phyloP scores from a whole-genome alignment of 2,797 vertebrate genomes.

The Ctenochaetus hawaiiensis region DNA sequence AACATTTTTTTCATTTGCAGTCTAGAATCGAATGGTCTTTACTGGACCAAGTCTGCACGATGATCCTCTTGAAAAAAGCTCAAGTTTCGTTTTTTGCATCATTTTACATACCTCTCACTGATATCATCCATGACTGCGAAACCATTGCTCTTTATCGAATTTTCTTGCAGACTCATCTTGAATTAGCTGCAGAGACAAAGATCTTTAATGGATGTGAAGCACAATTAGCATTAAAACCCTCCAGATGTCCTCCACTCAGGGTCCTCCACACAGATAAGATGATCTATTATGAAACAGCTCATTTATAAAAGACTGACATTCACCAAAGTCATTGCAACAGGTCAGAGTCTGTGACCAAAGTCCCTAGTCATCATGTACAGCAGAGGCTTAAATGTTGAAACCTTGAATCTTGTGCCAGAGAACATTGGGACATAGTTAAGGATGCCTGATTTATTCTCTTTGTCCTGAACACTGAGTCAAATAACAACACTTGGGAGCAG shows the following conservation, averaged over 20 bases:
- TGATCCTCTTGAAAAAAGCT: neutral
- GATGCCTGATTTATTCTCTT: constrained; percentile 8
- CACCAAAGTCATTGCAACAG: constrained; percentile 60
- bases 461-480: constrained; percentile 35
- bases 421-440: constrained; percentile 34
- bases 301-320: constrained; percentile 62
- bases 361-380: constrained; percentile 1
- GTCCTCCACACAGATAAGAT: constrained; percentile 20
- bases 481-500: neutral
- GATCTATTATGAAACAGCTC: constrained; percentile 36
- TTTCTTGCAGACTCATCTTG: constrained; percentile 69
- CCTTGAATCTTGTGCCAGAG: constrained; percentile 43
- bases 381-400: constrained; percentile 60
- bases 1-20: neutral
- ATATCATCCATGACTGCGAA: constrained; percentile 44
- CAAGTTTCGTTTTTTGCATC: neutral
- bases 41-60: neutral
- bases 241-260: neutral
- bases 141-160: constrained; percentile 30
- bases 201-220: neutral
- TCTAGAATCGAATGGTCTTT: neutral
- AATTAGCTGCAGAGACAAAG: constrained; percentile 52
- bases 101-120: constrained; percentile 72
- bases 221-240: constrained; percentile 17
- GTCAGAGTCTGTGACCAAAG: constrained; percentile 35